phyloP scores from a whole-genome alignment of 2,113 vertebrate species.

The Clupea harengus region DNA sequence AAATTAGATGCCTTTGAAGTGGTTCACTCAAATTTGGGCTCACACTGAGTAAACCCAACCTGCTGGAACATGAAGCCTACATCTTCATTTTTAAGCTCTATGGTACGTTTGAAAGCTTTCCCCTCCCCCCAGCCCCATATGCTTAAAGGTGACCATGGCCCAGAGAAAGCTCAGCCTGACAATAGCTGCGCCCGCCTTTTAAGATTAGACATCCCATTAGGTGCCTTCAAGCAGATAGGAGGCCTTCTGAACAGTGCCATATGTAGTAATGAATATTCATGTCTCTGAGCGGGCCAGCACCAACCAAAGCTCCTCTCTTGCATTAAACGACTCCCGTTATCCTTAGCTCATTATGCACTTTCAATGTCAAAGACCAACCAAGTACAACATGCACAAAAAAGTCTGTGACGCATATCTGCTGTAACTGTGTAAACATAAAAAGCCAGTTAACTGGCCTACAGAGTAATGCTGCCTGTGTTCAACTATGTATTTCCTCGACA shows the following conservation, averaged over 20 bases:
- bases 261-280: conserved; percentile 41
- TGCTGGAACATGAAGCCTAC: background rate
- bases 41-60: background rate
- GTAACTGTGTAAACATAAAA: background rate
- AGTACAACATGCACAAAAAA: conserved; percentile 10
- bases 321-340: too few species aligned
- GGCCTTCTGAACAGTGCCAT: conserved; percentile 31
- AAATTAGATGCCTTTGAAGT: background rate
- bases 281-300: background rate
- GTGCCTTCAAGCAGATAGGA: conserved; percentile 30
- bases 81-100: background rate
- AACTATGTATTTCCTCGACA: background rate
- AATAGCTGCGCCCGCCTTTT: conserved; percentile 29
- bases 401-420: conserved; percentile 23
- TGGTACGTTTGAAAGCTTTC: too few species aligned
- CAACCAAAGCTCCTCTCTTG: conserved; percentile 9
- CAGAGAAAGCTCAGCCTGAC: conserved; percentile 23
- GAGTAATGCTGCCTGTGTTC: background rate
- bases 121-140: background rate
- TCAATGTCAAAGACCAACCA: conserved; percentile 24
- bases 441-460: background rate
- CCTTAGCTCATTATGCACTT: conserved; percentile 31
- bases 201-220: conserved; percentile 33
- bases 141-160: background rate
- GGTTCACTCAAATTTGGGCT: background rate